These are phyloP conservation scores for Drosophila infuscata DNA, from an alignment of 2,888 invertebrate genomes.

Conservation along the genomic window DNA sequence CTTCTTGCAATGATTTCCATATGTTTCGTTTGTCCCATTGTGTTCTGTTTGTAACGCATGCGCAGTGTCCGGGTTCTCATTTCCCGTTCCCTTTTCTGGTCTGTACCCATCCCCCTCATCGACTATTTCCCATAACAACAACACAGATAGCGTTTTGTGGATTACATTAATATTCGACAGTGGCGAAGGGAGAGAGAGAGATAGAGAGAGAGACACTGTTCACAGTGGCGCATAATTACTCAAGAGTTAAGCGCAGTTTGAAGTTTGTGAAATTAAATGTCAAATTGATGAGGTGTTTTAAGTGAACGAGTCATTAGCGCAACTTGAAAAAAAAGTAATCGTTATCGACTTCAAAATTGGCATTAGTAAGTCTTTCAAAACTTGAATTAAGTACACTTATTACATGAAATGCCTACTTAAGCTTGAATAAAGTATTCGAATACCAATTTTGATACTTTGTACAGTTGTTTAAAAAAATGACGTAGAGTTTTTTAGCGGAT, in stretches of 20 bases:
- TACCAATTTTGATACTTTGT: not conserved
- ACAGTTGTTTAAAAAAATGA: not conserved
- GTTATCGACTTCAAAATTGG: not conserved
- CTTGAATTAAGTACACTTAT: not conserved
- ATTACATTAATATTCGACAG: slow-evolving; percentile 61
- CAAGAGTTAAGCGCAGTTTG: not conserved
- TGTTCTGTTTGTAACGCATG: slow-evolving; percentile 48
- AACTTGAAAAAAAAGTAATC: not conserved
- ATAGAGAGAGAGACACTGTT: slow-evolving; percentile 21
- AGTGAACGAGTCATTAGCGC: slow-evolving; percentile 7
- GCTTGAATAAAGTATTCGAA: not conserved
- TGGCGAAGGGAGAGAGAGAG: not conserved
- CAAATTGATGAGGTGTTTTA: slow-evolving; percentile 15
- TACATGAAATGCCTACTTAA: not conserved
- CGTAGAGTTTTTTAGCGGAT: not conserved
- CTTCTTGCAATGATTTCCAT: slow-evolving; percentile 29
- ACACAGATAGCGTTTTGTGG: slow-evolving; percentile 59
- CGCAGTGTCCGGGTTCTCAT: slow-evolving; percentile 31
- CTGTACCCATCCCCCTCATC: slow-evolving; percentile 10
- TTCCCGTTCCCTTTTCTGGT: slow-evolving; percentile 4
- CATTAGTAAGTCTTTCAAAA: not conserved
- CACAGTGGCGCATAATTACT: slow-evolving; percentile 56
- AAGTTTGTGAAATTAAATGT: slow-evolving; percentile 1
- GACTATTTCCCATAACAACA: slow-evolving; percentile 40
- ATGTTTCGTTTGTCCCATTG: slow-evolving; percentile 46